Conservation (phyloP, 1,140 invertebrate genomes). For the Leptopilina clavipes region DNA sequence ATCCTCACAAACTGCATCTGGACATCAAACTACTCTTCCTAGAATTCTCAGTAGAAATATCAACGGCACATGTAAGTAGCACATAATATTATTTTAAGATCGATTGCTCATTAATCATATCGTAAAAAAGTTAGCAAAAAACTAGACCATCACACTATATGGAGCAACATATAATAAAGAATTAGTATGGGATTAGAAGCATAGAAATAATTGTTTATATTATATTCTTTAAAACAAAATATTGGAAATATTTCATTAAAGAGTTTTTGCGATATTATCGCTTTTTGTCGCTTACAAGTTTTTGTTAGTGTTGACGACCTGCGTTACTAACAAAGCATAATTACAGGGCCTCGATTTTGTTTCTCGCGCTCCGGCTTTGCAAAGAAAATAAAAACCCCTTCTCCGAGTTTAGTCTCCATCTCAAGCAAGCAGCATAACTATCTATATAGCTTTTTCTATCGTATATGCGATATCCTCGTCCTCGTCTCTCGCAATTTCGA, state of each 20-base stretch:
- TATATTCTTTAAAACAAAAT: too few relatives aligned
- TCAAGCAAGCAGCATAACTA: slow-evolving; percentile 10
- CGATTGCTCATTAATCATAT: too few relatives aligned
- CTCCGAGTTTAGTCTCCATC: slow-evolving; percentile 5
- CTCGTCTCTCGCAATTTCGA: slow-evolving; percentile 32
- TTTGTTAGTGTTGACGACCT: not conserved
- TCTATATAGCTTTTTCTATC: slow-evolving; percentile 26
- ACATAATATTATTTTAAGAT: too few relatives aligned
- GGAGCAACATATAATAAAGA: too few relatives aligned
- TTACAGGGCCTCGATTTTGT: slow-evolving; percentile 14
- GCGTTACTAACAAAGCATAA: slow-evolving; percentile 11
- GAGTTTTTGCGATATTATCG: too few relatives aligned
- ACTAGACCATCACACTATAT: too few relatives aligned
- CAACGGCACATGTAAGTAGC: slow-evolving; percentile 74
- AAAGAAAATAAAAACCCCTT: not conserved
- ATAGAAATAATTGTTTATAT: too few relatives aligned
- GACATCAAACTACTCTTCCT: slow-evolving; percentile 51
- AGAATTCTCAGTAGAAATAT: slow-evolving; percentile 74
- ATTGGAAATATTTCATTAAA: too few relatives aligned
- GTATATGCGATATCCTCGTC: slow-evolving; percentile 29
- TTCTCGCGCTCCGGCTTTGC: slow-evolving; percentile 2
- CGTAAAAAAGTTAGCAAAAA: too few relatives aligned
- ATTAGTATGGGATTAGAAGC: too few relatives aligned
- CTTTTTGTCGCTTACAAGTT: too few relatives aligned
- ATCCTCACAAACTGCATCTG: slow-evolving; percentile 45